A percentile compares a stretch with the other conserved stretches of the same genome.
These are phyloP conservation scores for Leptodactylus fallax DNA, from an alignment of 2,797 vertebrate species.

Conservation along the genomic window DNA sequence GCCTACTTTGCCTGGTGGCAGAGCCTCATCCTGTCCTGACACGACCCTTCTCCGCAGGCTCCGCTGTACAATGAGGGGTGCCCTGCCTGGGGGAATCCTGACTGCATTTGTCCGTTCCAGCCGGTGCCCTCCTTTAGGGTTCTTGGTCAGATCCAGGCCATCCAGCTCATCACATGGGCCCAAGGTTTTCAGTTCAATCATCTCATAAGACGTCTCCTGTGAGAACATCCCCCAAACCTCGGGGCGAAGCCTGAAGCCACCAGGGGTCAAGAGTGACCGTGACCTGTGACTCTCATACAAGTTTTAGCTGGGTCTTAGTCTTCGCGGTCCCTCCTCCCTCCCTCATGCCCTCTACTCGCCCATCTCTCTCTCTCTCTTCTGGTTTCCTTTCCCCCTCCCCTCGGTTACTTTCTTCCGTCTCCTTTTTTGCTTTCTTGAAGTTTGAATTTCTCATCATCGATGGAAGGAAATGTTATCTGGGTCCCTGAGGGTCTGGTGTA, in stretches of 20 bases:
- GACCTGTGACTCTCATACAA: neutral
- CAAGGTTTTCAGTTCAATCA: slow-evolving; percentile 90
- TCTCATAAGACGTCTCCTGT: slow-evolving; percentile 78
- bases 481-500: neutral
- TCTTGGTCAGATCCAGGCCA: slow-evolving; percentile 78
- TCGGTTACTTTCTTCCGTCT: slow-evolving; percentile 33
- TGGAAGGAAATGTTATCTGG: neutral
- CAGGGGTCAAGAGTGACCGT: neutral
- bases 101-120: slow-evolving; percentile 79
- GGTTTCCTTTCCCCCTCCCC: no score
- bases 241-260: no score
- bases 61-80: slow-evolving; percentile 72
- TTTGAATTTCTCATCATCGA: slow-evolving; percentile 3
- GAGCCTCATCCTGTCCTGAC: slow-evolving; percentile 71
- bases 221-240: slow-evolving; percentile 75
- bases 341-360: slow-evolving; percentile 17
- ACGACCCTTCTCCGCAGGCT: slow-evolving; percentile 74
- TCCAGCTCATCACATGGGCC: slow-evolving; percentile 79
- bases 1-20: slow-evolving; percentile 73
- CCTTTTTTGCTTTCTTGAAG: slow-evolving; percentile 22
- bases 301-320: no score
- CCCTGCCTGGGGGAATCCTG: slow-evolving; percentile 79
- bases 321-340: slow-evolving; percentile 45
- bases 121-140: slow-evolving; percentile 72
- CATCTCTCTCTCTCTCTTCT: no score